Base-by-base conservation (phyloP, 2,888 invertebrate genomes). In the Melieria picta region DNA sequence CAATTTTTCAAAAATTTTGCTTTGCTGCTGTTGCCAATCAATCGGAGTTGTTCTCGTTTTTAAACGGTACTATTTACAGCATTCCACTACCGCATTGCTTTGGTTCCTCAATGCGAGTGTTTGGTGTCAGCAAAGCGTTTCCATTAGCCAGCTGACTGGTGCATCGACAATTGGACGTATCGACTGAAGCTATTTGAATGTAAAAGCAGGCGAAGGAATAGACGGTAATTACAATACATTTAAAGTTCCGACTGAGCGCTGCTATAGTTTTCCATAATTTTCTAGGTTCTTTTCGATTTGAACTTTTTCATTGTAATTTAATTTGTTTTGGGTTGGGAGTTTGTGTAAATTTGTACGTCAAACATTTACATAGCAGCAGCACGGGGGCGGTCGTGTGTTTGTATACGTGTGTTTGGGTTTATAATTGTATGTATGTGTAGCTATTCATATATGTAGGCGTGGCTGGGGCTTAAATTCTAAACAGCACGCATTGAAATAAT, bases 401-500 rank as follows among this genome's bases (percentile, higher is more conserved):
- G 3, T 10, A 7, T 56, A 13, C 13, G n/a, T 56, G 56, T 56
- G 16, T n/a, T 3, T 56, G 56, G 10, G 56, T 56, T 10, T 10
- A 7, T 56, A 11, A 7, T 5, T 52, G 52, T 58, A 13, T 58
- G 58, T 7, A 58, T 58, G 16, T 13, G 30, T 58, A 2, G 30
- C 30, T 30, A 10, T 58, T 58, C 58, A 30, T 16, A 58, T 58
- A n/a, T 58, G 9, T 52, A 52, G 50, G 50, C 13, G 13, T 52
- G 52, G 11, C 11, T 52, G 52, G 13, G 13, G 11, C 11, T 52
- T 13, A 4, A 11, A n/a, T 52, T n/a, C 52, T 52, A 52, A 30
- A 52, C 52, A 10, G 13, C 11, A 52, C 46, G 45, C 46, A 42
- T 61, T 11, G 45, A 58, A 65, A 58, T 71, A 64, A 61, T 71